Percentiles rank a stretch among this genome's conserved stretches.
Evolutionary conservation across 1,140 invertebrate genomes (phyloP).

Genomic region (Drosophila lacertosa): DNA sequence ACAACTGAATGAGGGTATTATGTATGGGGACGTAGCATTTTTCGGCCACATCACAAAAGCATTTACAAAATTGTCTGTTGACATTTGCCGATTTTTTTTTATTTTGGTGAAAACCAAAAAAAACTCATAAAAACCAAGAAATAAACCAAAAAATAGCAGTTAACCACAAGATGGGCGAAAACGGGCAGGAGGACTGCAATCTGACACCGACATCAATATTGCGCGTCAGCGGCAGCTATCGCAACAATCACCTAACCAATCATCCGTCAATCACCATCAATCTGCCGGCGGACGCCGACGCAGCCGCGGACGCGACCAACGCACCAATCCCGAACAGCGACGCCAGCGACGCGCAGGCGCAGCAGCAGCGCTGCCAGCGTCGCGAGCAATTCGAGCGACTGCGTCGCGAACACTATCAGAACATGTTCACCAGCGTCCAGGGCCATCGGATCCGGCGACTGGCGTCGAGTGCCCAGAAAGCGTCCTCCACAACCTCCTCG

Average conservation of each 20-base stretch:
- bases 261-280: slow-evolving; percentile 39
- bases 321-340: slow-evolving; percentile 19
- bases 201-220: slow-evolving; percentile 26
- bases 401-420: slow-evolving; percentile 58
- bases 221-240: slow-evolving; percentile 32
- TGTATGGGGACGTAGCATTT: neutral
- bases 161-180: slow-evolving; percentile 10
- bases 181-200: slow-evolving; percentile 3
- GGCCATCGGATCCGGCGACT: neutral
- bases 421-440: slow-evolving; percentile 33
- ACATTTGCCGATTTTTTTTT: slow-evolving; percentile 16
- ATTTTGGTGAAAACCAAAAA: slow-evolving; percentile 6
- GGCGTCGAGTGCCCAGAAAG: neutral
- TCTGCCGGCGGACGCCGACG: slow-evolving; percentile 1
- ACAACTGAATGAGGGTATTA: neutral
- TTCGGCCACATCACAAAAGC: slow-evolving; percentile 7
- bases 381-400: slow-evolving; percentile 47
- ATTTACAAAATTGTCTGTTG: slow-evolving; percentile 45
- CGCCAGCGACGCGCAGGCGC: slow-evolving; percentile 32
- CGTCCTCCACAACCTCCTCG: neutral
- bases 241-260: slow-evolving; percentile 15
- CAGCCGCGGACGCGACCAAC: neutral
- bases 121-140: too few species aligned
- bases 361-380: slow-evolving; percentile 25
- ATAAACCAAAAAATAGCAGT: neutral